Conservation (phyloP, 2,888 invertebrate genomes). For the Drosophila quinaria region DNA sequence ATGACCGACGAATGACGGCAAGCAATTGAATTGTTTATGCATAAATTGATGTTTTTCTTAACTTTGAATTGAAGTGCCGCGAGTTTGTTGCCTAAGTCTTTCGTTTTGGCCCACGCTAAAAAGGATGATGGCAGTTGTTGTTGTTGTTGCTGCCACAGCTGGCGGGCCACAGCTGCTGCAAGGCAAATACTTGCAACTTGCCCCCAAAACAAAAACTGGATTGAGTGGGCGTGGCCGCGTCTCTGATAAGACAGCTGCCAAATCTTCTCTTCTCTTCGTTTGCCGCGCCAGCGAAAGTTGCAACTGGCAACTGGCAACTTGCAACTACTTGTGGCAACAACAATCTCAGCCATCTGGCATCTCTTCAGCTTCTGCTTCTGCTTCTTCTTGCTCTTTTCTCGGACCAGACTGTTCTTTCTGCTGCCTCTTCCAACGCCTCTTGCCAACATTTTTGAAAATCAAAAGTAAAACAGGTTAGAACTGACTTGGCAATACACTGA, state of each 20-base stretch:
- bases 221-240: conserved; percentile 67
- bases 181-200: conserved; percentile 24
- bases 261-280: conserved; percentile 38
- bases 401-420: not conserved
- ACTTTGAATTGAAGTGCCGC: conserved; percentile 54
- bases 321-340: conserved; percentile 1
- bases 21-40: conserved; percentile 79
- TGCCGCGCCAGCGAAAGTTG: conserved; percentile 57
- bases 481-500: conserved; percentile 21
- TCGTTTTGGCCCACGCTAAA: conserved; percentile 65
- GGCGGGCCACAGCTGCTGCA: conserved; percentile 64
- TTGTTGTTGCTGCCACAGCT: conserved; percentile 40
- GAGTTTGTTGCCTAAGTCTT: conserved; percentile 79
- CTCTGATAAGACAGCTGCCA: conserved; percentile 56
- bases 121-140: conserved; percentile 15
- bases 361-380: not conserved
- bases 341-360: not conserved
- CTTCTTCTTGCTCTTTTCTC: not conserved
- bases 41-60: conserved; percentile 69
- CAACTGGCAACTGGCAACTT: not conserved
- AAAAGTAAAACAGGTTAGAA: conserved; percentile 62
- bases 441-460: conserved; percentile 27
- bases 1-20: conserved; percentile 70
- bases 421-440: too few species aligned
- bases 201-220: conserved; percentile 63